These are phyloP conservation scores for Callyntrura sp. DNA, from an alignment of 2,888 invertebrate species.

Conservation along the genomic window DNA sequence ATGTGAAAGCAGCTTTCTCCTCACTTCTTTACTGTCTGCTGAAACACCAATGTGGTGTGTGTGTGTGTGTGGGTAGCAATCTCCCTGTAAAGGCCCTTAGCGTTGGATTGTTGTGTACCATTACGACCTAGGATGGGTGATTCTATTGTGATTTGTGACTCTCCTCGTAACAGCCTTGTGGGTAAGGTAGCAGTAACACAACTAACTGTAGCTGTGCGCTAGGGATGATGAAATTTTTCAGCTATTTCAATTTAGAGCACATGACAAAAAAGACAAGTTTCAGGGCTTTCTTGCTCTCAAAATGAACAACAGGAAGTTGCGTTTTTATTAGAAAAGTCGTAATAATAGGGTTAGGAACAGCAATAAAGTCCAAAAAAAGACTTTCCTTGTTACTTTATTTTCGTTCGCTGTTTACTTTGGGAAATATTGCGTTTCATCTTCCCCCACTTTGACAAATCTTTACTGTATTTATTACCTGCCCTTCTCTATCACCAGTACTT, in stretches of 20 bases:
- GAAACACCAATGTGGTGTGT: too few species aligned
- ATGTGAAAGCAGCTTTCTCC: too few species aligned
- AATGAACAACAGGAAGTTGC: slow-evolving; percentile 24
- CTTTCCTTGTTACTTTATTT: slow-evolving; percentile 12
- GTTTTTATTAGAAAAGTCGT: slow-evolving; percentile 14
- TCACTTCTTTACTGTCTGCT: too few species aligned
- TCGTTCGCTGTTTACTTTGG: slow-evolving; percentile 32
- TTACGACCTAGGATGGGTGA: too few species aligned
- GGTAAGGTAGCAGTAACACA: background rate
- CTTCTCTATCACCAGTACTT: background rate
- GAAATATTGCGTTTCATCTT: background rate
- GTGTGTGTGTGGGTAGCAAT: too few species aligned
- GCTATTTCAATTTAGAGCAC: slow-evolving; percentile 29
- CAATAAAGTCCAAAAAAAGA: slow-evolving; percentile 50
- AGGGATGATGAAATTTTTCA: slow-evolving; percentile 47
- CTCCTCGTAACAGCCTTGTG: too few species aligned
- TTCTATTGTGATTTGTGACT: too few species aligned
- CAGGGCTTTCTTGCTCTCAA: background rate
- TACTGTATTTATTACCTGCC: background rate
- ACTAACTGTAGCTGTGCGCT: background rate
- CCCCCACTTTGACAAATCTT: slow-evolving; percentile 17
- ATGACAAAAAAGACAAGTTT: background rate
- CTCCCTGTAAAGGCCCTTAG: too few species aligned
- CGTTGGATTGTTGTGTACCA: too few species aligned
- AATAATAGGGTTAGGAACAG: slow-evolving; percentile 21